These are phyloP conservation scores for Pristionchus arcanus DNA, from an alignment of 2,888 invertebrate genomes.

Conservation along the genomic window DNA sequence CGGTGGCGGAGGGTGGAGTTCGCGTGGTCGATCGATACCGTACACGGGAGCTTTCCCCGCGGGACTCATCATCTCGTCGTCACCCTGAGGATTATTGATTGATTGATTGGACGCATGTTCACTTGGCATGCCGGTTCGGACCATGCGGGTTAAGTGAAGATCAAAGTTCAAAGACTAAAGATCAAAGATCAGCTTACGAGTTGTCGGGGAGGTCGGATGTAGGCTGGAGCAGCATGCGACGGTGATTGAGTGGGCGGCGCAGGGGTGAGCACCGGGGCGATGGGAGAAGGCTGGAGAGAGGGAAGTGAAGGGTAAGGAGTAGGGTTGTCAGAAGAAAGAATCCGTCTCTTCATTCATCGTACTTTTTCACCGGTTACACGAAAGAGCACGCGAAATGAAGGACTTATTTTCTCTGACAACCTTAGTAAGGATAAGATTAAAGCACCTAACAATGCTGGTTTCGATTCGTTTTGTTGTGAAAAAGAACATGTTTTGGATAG, in stretches of 20 bases:
- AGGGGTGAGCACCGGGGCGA: slow-evolving; percentile 16
- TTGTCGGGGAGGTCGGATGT: slow-evolving; percentile 28
- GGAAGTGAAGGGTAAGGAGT: no score
- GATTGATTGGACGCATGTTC: neutral
- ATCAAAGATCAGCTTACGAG: neutral
- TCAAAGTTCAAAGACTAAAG: neutral
- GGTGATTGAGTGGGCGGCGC: slow-evolving; percentile 31
- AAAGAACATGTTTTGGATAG: no score
- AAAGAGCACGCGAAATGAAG: neutral
- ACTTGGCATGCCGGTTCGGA: no score
- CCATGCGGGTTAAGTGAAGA: no score
- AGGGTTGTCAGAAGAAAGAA: no score
- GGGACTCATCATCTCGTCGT: slow-evolving; percentile 17
- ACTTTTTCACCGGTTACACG: neutral
- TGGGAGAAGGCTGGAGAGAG: neutral
- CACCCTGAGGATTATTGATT: slow-evolving; percentile 9
- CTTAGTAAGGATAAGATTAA: no score
- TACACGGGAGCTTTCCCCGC: slow-evolving; percentile 43
- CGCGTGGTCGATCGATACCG: slow-evolving; percentile 44
- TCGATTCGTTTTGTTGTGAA: no score
- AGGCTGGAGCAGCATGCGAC: slow-evolving; percentile 7
- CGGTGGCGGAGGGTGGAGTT: slow-evolving; percentile 17
- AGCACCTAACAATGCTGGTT: no score
- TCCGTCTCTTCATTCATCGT: no score
- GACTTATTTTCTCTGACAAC: no score